Percentiles rank a stretch among this genome's conserved stretches.
These are phyloP conservation scores for Thaleichthys pacificus DNA, from an alignment of 2,797 vertebrate species.

Conservation along the genomic window DNA sequence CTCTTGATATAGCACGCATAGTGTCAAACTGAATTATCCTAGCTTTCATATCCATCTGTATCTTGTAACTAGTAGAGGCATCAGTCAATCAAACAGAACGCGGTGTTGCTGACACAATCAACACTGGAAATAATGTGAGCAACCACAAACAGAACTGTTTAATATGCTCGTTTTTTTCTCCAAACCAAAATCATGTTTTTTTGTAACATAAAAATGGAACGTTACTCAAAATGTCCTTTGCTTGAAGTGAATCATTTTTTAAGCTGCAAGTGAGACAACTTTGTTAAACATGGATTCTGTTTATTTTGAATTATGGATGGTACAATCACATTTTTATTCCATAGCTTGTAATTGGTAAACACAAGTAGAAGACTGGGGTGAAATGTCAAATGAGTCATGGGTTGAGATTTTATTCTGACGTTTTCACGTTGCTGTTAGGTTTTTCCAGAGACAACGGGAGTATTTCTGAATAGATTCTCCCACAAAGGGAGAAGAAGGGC, in stretches of 20 bases:
- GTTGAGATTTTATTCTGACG: constrained; percentile 42
- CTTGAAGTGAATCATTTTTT: constrained; percentile 43
- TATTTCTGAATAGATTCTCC: constrained; percentile 41
- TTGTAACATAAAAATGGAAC: constrained; percentile 56
- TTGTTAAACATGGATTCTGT: constrained; percentile 34
- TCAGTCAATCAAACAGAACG: constrained; percentile 61
- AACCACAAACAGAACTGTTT: constrained; percentile 3
- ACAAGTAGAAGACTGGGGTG: constrained; percentile 57
- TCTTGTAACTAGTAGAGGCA: constrained; percentile 74
- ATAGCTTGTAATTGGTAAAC: constrained; percentile 48
- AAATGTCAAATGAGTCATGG: constrained; percentile 28
- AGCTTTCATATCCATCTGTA: constrained; percentile 73
- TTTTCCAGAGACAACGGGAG: constrained; percentile 43
- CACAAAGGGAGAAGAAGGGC: constrained; percentile 46
- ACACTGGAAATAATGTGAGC: constrained; percentile 9
- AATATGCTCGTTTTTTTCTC: constrained; percentile 40
- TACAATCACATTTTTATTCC: constrained; percentile 69
- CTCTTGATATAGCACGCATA: constrained; percentile 77
- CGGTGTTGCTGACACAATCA: constrained; percentile 54
- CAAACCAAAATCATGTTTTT: constrained; percentile 53
- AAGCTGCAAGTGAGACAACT: constrained; percentile 39
- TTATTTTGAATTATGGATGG: constrained; percentile 47
- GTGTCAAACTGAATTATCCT: constrained; percentile 73
- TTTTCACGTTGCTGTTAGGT: constrained; percentile 53
- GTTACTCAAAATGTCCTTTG: constrained; percentile 46